Evolutionary conservation across 2,113 vertebrate species (phyloP), one percentile per base, ranked within the genome.

Genomic region (Columba janthina): DNA sequence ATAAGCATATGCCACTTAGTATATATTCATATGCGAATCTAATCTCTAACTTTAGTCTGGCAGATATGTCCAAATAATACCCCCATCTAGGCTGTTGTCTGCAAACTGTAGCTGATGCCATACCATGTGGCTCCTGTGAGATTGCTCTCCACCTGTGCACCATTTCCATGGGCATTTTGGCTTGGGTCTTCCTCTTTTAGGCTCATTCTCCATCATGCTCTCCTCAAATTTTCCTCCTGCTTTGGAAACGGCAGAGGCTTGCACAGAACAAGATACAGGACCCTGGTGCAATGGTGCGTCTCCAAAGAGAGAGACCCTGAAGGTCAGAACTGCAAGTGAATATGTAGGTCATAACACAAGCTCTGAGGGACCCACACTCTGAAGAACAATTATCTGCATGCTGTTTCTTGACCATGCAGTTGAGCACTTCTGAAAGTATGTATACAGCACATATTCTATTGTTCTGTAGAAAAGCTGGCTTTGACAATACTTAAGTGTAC

Each of bases 101-200:
- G 15, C 46, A 85, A 40, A 36, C 12, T 32, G 20, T 34, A 62
- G 21, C 25, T 90, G 83, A 76, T 54, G 67, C 15, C 22, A 6
- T 25, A 40, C 58, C 58, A 22, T 29, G 16, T 29, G 40, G 24
- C 9, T 85, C 17, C 58, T 0, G 1, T 9, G 44, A 15, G 11
- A 16, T 83, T 66, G 13, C 26, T 25, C 25, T 88, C 29, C 64
- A 57, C 36, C 24, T 58, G 12, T 2, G 6, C 54, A 28, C n/a
- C 58, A 18, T 14, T n/a, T 80, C 58, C 32, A 3, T 24, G 20
- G 0, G 0, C 0, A 0, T 54, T 48, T 32, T 46, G 40, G 7
- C 36, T 69, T 62, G 65, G 42, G 2, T 85, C 3, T 76, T 74
- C 17, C 16, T 17, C 26, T 24, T 62, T 42, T 16, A 58, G 11